These are phyloP conservation scores for Eurytoma adleriae DNA, from an alignment of 2,888 invertebrate genomes.

Conservation along the genomic window DNA sequence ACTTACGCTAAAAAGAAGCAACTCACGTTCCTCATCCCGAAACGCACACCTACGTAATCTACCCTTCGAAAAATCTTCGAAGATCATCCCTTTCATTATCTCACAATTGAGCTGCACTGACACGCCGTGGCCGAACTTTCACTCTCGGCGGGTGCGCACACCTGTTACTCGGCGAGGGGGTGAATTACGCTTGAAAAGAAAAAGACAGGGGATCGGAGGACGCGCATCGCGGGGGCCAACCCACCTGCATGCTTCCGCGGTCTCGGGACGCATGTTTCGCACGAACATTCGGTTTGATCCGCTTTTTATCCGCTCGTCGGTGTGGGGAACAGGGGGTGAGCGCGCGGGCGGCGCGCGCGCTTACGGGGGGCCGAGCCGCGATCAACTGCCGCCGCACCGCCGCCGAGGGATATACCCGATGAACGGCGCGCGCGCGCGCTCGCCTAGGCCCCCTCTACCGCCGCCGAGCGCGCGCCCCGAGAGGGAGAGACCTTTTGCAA, in stretches of 20 bases:
- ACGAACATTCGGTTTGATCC: not conserved
- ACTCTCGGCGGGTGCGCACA: not conserved
- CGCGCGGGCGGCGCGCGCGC: conserved; percentile 4
- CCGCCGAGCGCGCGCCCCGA: conserved; percentile 1
- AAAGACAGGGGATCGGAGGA: too few species aligned
- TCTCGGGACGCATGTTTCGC: conserved; percentile 31
- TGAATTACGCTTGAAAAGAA: too few species aligned
- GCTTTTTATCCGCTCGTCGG: not conserved
- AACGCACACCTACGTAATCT: too few species aligned
- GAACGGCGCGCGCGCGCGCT: not conserved
- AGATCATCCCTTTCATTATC: not conserved
- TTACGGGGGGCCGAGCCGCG: conserved; percentile 18
- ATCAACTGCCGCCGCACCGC: conserved; percentile 11
- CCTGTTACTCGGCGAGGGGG: too few species aligned
- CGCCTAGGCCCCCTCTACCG: not conserved
- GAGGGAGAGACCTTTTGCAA: not conserved
- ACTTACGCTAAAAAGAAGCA: not conserved
- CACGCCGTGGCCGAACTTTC: not conserved
- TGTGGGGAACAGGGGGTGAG: not conserved
- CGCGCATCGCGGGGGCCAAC: conserved; percentile 35
- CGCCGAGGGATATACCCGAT: not conserved
- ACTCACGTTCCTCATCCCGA: too few species aligned
- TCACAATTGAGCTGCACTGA: not conserved
- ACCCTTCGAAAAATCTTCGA: too few species aligned
- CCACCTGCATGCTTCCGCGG: conserved; percentile 71